Evolutionary conservation across 35 echinoderm and acorn worm genomes (phyloP), one percentile per base, ranked within the genome.

Genomic region (Lytechinus pictus): DNA sequence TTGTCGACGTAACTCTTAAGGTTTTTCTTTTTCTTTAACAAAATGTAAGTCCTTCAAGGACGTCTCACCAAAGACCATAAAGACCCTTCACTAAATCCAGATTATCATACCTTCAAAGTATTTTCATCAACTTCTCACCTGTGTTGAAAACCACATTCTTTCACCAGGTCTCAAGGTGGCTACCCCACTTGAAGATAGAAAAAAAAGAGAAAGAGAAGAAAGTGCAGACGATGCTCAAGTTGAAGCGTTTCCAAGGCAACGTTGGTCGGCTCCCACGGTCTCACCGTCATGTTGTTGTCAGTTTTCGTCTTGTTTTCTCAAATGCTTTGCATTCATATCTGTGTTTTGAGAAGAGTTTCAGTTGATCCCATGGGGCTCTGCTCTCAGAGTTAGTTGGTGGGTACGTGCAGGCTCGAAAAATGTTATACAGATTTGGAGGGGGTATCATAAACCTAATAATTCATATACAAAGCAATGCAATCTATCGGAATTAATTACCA

Each of bases 271-370:
- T 79, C 66, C 66, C 66, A 79, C 66, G 66, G 66, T 79, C 66
- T 14, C 66, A 24, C 19, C 66, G 66, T n/a, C 66, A 79, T 79
- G 66, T 79, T 79, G 66, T 79, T 79, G 66, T 79, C 66, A 79
- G 14, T 24, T 79, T 79, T 79, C n/a, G 66, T 79, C 12, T 79
- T 79, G 66, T 79, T 79, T 71, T 79, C 66, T 79, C 66, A n/a
- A 79, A 79, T 79, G 66, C 19, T 24, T 79, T 79, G 66, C 66
- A 79, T 79, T 79, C 66, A 79, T 79, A 79, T 79, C 66, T 79
- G 66, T 79, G 66, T 79, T 79, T 79, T 79, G 66, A 79, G 21
- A 79, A 79, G 19, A 79, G 66, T 79, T 79, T n/a, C 19, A n/a
- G 21, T 6, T 5, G 66, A 79, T 19, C 66, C 24, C 66, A 79